phyloP scores from a whole-genome alignment of 2,113 vertebrate genomes.

The Paracanthobrama guichenoti region DNA sequence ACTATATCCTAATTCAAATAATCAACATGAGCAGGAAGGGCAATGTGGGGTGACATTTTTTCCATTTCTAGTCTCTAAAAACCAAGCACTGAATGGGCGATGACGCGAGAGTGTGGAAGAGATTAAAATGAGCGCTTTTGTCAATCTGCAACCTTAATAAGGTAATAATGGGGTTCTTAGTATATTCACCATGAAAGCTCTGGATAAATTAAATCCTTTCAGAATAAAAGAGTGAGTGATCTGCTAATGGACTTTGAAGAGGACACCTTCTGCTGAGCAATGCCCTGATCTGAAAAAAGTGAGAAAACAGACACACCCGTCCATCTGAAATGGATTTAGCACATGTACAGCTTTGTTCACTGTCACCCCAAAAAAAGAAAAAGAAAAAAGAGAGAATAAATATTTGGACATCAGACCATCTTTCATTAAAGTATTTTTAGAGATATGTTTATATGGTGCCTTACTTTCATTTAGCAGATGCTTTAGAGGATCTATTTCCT shows the following conservation, averaged over 20 bases:
- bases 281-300: conserved; percentile 32
- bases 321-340: conserved; percentile 25
- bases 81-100: conserved; percentile 30
- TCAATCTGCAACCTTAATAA: conserved; percentile 38
- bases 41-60: background rate
- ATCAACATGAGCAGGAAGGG: conserved; percentile 41
- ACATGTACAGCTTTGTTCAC: background rate
- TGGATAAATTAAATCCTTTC: conserved; percentile 31
- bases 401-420: background rate
- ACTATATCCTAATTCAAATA: conserved; percentile 28
- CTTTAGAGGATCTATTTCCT: conserved; percentile 5
- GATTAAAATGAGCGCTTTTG: conserved; percentile 47
- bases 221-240: conserved; percentile 42
- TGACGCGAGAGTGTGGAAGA: conserved; percentile 1
- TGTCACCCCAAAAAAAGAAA: background rate
- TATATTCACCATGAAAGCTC: conserved; percentile 47
- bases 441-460: background rate
- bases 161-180: conserved; percentile 42
- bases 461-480: conserved; percentile 3
- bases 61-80: background rate
- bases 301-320: conserved; percentile 1
- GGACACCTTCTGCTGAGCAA: background rate
- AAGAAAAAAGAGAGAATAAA: background rate
- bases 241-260: conserved; percentile 27
- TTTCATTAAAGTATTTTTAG: conserved; percentile 8